Evolutionary conservation across 1,140 invertebrate genomes (phyloP).

Genomic region (Eulimnadia texana): DNA sequence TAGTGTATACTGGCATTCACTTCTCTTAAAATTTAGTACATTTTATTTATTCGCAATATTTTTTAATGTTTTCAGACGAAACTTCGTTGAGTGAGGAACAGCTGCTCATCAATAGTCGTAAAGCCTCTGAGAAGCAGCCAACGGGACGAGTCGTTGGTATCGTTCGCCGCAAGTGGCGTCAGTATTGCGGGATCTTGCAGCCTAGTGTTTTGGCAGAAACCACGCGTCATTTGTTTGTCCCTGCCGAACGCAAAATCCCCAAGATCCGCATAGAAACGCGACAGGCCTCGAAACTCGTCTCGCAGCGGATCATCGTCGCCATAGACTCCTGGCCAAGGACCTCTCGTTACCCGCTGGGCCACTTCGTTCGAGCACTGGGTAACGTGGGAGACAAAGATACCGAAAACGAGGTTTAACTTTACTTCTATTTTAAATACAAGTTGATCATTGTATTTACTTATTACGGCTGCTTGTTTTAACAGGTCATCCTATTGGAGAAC

Average conservation of each 20-base stretch:
- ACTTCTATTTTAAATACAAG: background rate
- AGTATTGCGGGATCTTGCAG: constrained; percentile 89
- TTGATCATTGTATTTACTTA: background rate
- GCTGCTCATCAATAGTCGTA: constrained; percentile 1
- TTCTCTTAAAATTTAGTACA: too few species aligned
- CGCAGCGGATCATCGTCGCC: constrained; percentile 78
- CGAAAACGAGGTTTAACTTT: constrained; percentile 67
- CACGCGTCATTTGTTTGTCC: constrained; percentile 66
- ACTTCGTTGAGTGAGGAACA: constrained; percentile 48
- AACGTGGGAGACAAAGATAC: constrained; percentile 70
- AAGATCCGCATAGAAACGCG: constrained; percentile 83
- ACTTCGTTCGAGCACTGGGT: constrained; percentile 76
- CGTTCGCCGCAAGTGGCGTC: constrained; percentile 87
- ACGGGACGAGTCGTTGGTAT: constrained; percentile 88
- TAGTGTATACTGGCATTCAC: too few species aligned
- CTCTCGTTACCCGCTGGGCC: constrained; percentile 63
- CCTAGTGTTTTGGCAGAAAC: constrained; percentile 58
- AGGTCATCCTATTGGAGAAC: constrained; percentile 77
- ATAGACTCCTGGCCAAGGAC: constrained; percentile 84
- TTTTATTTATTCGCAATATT: too few species aligned
- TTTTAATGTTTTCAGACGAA: constrained; percentile 28
- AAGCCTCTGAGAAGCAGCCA: constrained; percentile 39
- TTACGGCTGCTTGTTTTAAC: background rate
- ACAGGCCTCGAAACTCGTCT: constrained; percentile 60
- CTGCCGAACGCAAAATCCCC: constrained; percentile 76